A percentile compares a stretch with the other conserved stretches of the same genome.
phyloP scores from a whole-genome alignment of 2,888 invertebrate species.

The Nysson spinosus region DNA sequence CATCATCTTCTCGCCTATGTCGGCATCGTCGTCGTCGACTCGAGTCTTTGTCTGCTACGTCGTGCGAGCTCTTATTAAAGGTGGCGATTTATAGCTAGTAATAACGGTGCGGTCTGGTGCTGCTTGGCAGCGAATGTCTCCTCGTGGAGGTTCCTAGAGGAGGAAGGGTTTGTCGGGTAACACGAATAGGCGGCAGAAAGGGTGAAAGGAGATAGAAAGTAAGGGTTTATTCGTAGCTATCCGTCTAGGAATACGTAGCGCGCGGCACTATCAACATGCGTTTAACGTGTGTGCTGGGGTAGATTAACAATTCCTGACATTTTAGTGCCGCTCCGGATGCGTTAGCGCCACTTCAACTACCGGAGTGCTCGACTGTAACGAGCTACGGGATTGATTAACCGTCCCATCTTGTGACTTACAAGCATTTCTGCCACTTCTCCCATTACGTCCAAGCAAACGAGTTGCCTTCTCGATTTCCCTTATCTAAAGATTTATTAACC shows the following conservation, averaged over 20 bases:
- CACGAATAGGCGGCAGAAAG: no score
- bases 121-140: slow-evolving; percentile 54
- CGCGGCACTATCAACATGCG: background rate
- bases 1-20: background rate
- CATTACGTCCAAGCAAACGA: slow-evolving; percentile 50
- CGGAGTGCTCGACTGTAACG: slow-evolving; percentile 56
- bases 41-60: slow-evolving; percentile 51
- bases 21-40: slow-evolving; percentile 19
- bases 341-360: slow-evolving; percentile 50
- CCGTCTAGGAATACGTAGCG: slow-evolving; percentile 1
- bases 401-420: slow-evolving; percentile 48
- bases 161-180: background rate
- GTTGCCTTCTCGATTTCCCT: slow-evolving; percentile 45
- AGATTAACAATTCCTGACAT: slow-evolving; percentile 70
- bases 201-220: slow-evolving; percentile 29
- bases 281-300: slow-evolving; percentile 11
- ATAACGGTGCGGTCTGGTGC: slow-evolving; percentile 75
- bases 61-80: slow-evolving; percentile 73
- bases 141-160: slow-evolving; percentile 24
- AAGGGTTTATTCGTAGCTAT: slow-evolving; percentile 32
- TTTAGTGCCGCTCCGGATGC: slow-evolving; percentile 60
- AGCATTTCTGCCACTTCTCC: slow-evolving; percentile 42
- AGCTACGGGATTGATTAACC: slow-evolving; percentile 69
- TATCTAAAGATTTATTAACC: slow-evolving; percentile 48
- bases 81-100: slow-evolving; percentile 76